phyloP scores from a whole-genome alignment of 1,140 invertebrate species.

The Druon quercuslanigerum region DNA sequence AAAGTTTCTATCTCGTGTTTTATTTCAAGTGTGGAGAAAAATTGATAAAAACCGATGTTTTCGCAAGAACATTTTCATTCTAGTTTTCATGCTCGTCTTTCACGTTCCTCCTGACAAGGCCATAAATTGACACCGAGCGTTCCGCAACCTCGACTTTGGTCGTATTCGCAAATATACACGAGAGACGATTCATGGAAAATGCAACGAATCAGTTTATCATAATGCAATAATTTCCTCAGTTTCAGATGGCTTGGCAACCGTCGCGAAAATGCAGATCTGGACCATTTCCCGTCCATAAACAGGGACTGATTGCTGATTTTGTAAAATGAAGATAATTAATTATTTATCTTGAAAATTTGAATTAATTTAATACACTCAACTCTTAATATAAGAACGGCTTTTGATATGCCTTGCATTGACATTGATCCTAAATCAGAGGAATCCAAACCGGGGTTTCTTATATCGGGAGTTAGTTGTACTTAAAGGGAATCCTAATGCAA shows the following conservation, averaged over 20 bases:
- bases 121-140: constrained; percentile 20
- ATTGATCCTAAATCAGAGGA: no score
- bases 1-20: neutral
- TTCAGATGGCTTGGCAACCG: neutral
- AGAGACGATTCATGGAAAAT: constrained; percentile 22
- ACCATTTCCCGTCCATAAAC: constrained; percentile 10
- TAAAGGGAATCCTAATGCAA: no score
- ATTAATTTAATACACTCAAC: no score
- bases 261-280: constrained; percentile 1
- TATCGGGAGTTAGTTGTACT: no score
- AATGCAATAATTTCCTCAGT: constrained; percentile 31
- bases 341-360: no score
- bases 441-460: no score
- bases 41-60: constrained; percentile 16
- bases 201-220: constrained; percentile 30
- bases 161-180: constrained; percentile 3
- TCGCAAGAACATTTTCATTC: constrained; percentile 16
- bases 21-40: neutral
- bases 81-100: constrained; percentile 17
- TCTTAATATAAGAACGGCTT: no score
- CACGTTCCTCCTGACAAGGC: constrained; percentile 1
- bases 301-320: constrained; percentile 31
- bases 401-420: no score
- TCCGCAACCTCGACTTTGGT: constrained; percentile 20
- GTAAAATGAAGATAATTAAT: neutral